Conservation (phyloP, 1,140 invertebrate species). For the Caenorhabditis brenneri region DNA sequence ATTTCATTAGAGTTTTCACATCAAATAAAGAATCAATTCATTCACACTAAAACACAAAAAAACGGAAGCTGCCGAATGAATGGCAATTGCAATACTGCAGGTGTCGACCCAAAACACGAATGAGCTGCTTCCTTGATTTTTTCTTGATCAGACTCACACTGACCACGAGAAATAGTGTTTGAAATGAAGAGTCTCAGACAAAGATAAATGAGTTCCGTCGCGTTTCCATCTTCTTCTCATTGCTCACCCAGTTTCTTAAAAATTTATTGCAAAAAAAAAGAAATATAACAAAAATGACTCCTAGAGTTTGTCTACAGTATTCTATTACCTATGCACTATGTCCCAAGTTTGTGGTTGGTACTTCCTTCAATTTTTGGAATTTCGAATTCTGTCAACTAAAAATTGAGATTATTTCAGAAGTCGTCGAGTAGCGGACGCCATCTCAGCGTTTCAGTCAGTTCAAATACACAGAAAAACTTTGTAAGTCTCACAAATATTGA, state of each 20-base stretch:
- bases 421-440: constrained; percentile 7
- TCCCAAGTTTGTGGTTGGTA: constrained; percentile 20
- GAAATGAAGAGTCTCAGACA: neutral
- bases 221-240: constrained; percentile 3
- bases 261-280: constrained; percentile 3
- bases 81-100: neutral
- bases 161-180: neutral
- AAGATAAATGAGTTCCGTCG: constrained; percentile 41
- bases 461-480: neutral
- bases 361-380: neutral
- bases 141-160: neutral
- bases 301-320: constrained; percentile 1
- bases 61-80: neutral
- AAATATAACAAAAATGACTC: constrained; percentile 17
- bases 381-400: neutral
- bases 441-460: constrained; percentile 17
- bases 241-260: neutral
- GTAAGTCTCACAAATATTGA: no score
- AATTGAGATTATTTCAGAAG: neutral
- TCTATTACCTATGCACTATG: constrained; percentile 8
- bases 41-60: neutral
- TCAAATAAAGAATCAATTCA: no score
- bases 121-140: constrained; percentile 32
- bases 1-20: no score
- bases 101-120: neutral